Evolutionary conservation across 2,888 invertebrate genomes (phyloP).

Genomic region (Cheilosia impressa): DNA sequence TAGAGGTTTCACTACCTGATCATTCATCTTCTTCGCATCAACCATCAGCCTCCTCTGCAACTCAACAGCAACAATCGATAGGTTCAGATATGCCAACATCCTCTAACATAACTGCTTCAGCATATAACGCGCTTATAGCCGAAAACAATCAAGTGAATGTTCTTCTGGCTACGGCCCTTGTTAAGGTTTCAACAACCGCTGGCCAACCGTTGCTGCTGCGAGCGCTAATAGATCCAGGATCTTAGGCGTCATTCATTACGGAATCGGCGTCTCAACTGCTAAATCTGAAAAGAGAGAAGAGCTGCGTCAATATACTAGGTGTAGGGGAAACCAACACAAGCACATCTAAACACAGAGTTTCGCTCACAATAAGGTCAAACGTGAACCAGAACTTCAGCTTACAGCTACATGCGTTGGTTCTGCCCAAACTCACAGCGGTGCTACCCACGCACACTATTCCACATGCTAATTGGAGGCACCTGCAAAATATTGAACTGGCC

Average conservation of each 20-base stretch:
- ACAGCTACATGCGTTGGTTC: background rate
- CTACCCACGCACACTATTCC: background rate
- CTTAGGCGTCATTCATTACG: constrained; percentile 5
- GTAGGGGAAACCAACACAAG: background rate
- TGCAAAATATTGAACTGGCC: background rate
- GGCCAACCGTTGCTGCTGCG: constrained; percentile 11
- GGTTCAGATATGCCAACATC: background rate
- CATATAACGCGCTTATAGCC: constrained; percentile 13
- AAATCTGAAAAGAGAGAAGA: background rate
- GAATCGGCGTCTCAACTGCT: background rate
- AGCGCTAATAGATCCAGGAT: constrained; percentile 22
- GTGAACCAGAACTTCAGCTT: background rate
- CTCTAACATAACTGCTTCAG: background rate
- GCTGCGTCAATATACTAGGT: background rate
- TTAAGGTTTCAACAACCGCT: background rate
- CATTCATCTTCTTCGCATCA: too few species aligned
- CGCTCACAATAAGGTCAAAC: background rate
- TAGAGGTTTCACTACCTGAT: background rate
- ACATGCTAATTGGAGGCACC: background rate
- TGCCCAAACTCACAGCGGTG: background rate
- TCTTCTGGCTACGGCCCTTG: background rate
- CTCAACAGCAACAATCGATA: background rate
- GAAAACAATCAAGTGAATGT: constrained; percentile 16
- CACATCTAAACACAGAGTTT: background rate
- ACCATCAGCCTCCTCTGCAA: background rate